A percentile compares a stretch with the other conserved stretches of the same genome.
These are phyloP conservation scores for Bradynema listronoti DNA, from an alignment of 1,140 invertebrate genomes.

Conservation along the genomic window DNA sequence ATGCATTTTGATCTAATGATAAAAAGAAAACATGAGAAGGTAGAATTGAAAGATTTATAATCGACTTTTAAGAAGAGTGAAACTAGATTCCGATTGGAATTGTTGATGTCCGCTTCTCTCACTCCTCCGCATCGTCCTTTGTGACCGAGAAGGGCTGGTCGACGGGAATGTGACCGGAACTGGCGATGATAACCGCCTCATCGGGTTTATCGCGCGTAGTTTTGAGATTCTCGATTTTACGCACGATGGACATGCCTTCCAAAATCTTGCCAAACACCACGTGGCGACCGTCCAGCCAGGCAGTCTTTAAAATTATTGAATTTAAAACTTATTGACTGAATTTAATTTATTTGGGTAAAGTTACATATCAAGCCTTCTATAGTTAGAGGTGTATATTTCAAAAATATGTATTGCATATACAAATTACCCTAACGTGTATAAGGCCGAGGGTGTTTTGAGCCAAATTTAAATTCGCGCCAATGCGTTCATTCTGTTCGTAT, in stretches of 20 bases:
- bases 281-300: constrained; percentile 87
- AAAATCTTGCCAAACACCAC: constrained; percentile 91
- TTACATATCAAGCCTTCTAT: too few relatives aligned
- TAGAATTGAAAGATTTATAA: not conserved
- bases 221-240: constrained; percentile 58
- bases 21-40: too few relatives aligned
- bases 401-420: too few relatives aligned
- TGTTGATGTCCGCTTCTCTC: not conserved
- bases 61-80: not conserved
- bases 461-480: constrained; percentile 3
- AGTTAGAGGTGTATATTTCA: too few relatives aligned
- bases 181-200: constrained; percentile 59
- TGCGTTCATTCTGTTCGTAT: too few relatives aligned
- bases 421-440: too few relatives aligned
- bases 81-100: too few relatives aligned
- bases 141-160: constrained; percentile 59
- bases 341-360: too few relatives aligned
- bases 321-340: too few relatives aligned
- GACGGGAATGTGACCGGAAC: constrained; percentile 56
- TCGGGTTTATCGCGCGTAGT: constrained; percentile 58
- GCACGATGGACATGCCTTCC: constrained; percentile 64
- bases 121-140: constrained; percentile 47
- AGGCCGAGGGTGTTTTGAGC: constrained; percentile 69
- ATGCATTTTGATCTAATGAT: too few relatives aligned
- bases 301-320: constrained; percentile 85